Conservation (phyloP, 2,797 vertebrate genomes). For the Lindbergichthys nudifrons region DNA sequence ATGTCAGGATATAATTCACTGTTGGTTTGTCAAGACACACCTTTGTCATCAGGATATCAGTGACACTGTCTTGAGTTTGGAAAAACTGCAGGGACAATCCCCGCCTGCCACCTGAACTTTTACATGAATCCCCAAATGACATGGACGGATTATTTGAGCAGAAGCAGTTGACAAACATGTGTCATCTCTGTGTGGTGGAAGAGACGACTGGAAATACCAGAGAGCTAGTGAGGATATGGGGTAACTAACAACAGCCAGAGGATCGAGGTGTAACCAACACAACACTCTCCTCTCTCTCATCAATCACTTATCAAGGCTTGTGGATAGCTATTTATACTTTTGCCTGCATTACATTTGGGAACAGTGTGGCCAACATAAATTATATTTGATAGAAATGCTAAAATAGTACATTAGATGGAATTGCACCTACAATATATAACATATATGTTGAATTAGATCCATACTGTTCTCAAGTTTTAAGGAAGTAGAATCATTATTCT, state of each 20-base stretch:
- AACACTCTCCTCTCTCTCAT: slow-evolving; percentile 70
- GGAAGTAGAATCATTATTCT: not conserved
- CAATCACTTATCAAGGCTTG: slow-evolving; percentile 81
- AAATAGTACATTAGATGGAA: not conserved
- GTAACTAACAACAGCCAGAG: slow-evolving; percentile 81
- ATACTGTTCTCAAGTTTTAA: no score
- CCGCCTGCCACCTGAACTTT: slow-evolving; percentile 59
- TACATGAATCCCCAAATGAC: slow-evolving; percentile 64
- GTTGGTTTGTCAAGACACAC: not conserved
- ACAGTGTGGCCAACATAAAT: slow-evolving; percentile 56
- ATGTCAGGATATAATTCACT: not conserved
- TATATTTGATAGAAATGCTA: slow-evolving; percentile 34
- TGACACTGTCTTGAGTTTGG: slow-evolving; percentile 28
- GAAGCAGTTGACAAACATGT: slow-evolving; percentile 40
- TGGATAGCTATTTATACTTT: slow-evolving; percentile 79
- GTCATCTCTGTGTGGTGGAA: slow-evolving; percentile 42
- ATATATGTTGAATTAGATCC: no score
- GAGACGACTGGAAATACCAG: slow-evolving; percentile 73
- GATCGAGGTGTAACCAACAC: slow-evolving; percentile 72
- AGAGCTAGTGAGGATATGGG: slow-evolving; percentile 58
- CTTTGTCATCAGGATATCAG: slow-evolving; percentile 6
- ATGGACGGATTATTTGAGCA: slow-evolving; percentile 51
- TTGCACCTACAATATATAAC: not conserved
- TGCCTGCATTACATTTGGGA: slow-evolving; percentile 44
- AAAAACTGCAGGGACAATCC: slow-evolving; percentile 1